Evolutionary conservation across 2,888 invertebrate genomes (phyloP).

Genomic region (Agriopis leucophaearia): DNA sequence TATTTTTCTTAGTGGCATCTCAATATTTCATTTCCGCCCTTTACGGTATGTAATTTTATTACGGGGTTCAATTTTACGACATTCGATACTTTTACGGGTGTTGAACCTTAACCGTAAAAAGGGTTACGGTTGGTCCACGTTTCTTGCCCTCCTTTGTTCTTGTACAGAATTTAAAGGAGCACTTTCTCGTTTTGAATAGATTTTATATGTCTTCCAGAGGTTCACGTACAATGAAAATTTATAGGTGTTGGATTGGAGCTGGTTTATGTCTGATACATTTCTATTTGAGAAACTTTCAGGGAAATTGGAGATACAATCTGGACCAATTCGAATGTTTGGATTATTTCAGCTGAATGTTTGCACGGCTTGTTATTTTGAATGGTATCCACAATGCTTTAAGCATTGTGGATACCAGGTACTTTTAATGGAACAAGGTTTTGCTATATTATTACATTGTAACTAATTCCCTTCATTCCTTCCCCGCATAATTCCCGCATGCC

Average conservation of each 20-base stretch:
- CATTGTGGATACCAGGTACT: too few species aligned
- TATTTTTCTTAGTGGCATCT: conserved; percentile 61
- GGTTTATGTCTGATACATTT: conserved; percentile 36
- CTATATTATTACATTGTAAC: too few species aligned
- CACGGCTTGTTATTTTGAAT: conserved; percentile 14
- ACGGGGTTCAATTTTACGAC: conserved; percentile 77
- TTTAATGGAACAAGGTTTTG: too few species aligned
- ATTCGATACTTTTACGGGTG: conserved; percentile 79
- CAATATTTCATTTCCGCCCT: conserved; percentile 77
- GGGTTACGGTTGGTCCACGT: conserved; percentile 68
- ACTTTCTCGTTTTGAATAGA: conserved; percentile 54
- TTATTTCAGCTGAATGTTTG: not conserved
- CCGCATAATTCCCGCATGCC: too few species aligned
- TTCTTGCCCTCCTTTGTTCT: conserved; percentile 64
- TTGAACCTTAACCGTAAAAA: conserved; percentile 75
- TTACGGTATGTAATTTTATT: conserved; percentile 77
- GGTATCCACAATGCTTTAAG: not conserved
- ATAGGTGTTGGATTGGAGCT: conserved; percentile 30
- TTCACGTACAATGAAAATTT: conserved; percentile 40
- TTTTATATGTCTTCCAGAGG: conserved; percentile 50
- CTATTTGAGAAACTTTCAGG: conserved; percentile 34
- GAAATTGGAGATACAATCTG: conserved; percentile 29
- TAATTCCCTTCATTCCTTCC: too few species aligned
- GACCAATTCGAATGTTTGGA: conserved; percentile 10
- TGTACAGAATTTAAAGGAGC: conserved; percentile 60